Evolutionary conservation across 2,888 invertebrate genomes (phyloP), one percentile per base, ranked within the genome.

Genomic region (Cantharis rufa): DNA sequence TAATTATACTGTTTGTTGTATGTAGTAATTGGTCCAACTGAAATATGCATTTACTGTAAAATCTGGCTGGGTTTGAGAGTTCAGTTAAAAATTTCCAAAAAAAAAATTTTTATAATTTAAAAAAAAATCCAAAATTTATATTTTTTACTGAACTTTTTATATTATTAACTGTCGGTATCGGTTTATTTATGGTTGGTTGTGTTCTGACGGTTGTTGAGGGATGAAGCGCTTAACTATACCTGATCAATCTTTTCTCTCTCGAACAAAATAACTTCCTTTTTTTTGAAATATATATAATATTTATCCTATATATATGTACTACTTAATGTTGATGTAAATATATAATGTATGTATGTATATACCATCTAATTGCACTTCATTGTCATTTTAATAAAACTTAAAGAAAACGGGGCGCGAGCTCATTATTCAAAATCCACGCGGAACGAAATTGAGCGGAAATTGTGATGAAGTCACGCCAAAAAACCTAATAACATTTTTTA

Each of bases 181-280:
- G 89, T 89, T 89, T 86, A 88, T 88, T 89, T 86, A 85, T 87
- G 89, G 89, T 88, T 87, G 87, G 87, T 88, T 89, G 88, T 86
- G 79, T 84, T 86, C 84, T 88, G 87, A 88, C 88, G 88, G 88
- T 88, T 87, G 87, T 88, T 88, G 87, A 84, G 85, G 85, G 84
- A 87, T 87, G 85, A 88, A 88, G 87, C 87, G 86, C 86, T 87
- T 82, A 87, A 87, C 87, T 88, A 87, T 88, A 88, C 87, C 88
- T 87, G 86, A 87, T 91, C 91, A 91, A 91, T 91, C 91, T 91
- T 91, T 90, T 90, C 90, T 91, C 91, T 91, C 91, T 91, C 91
- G 89, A 91, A 90, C 90, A 90, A 90, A 90, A 90, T 90, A 90
- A 90, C 88, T 88, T 88, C 87, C 88, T 88, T 86, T 87, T n/a